Base-by-base conservation (phyloP, 2,113 vertebrate genomes). In the Glaucidium brasilianum region DNA sequence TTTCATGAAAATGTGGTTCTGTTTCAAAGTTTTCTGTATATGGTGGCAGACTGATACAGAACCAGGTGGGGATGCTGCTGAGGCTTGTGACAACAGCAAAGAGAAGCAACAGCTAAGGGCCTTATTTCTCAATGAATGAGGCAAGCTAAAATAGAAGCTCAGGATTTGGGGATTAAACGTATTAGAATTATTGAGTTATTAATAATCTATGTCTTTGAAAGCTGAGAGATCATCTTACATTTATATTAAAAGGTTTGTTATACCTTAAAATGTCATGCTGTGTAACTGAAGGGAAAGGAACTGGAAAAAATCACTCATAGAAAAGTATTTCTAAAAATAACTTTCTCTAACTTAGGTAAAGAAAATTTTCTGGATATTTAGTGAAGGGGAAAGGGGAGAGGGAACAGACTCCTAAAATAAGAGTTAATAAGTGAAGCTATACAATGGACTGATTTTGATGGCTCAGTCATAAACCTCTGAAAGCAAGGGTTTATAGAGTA, bases 401-500 rank as follows among this genome's bases (percentile, higher is more conserved):
- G 25, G 16, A 20, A 45, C 2, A 3, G 49, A 45, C 15, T 93
- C 9, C 34, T 59, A 78, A 76, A 78, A 45, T 41, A 39, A 68
- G 60, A 92, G 34, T 82, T 95, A 87, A 49, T 81, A 91, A 68
- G 7, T 45, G 52, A 82, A 72, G 35, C 60, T 75, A 37, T 75
- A 72, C 73, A 82, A 56, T 59, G 59, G n/a, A 62, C 43, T 80
- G 34, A 69, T 78, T 95, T 94, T 96, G 78, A 92, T 85, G 39
- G 34, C 69, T 72, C 80, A 71, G 59, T n/a, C 68, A 80, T 92
- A 88, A 83, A 81, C 66, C 67, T 88, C 89, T 96, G 58, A 94
- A 96, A 83, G 50, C 52, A 87, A 83, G 63, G 72, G 34, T 76
- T 94, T 96, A 85, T 47, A 94, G 89, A 85, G 32, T 12, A 67